These are phyloP conservation scores for Saccopteryx leptura DNA, from an alignment of 2,113 vertebrate genomes.

Conservation along the genomic window DNA sequence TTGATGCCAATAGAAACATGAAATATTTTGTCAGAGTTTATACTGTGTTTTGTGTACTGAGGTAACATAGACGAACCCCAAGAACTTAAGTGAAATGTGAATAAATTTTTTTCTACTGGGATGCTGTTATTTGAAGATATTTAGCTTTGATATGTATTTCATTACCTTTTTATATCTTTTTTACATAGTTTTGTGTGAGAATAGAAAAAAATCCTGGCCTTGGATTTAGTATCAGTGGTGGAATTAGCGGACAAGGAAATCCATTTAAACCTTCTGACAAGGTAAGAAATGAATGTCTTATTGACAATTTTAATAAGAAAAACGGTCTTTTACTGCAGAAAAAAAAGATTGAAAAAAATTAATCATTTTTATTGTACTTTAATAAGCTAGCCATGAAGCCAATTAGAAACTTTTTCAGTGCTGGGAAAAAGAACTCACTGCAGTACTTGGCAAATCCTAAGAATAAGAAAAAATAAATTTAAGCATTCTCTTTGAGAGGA, in stretches of 20 bases:
- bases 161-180: conserved; percentile 72
- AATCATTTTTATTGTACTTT: conserved; percentile 33
- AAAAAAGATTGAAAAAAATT: neutral
- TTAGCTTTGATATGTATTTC: neutral
- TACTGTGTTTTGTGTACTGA: neutral
- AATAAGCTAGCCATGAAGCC: conserved; percentile 8
- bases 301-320: conserved; percentile 53
- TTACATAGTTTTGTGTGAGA: conserved; percentile 96
- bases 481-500: conserved; percentile 22
- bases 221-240: conserved; percentile 99
- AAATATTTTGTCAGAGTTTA: neutral
- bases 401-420: conserved; percentile 41
- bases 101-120: neutral
- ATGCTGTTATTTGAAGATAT: neutral
- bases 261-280: conserved; percentile 99
- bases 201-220: conserved; percentile 99
- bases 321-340: neutral
- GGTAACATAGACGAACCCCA: neutral
- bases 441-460: neutral
- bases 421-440: neutral
- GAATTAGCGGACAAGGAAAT: conserved; percentile 99
- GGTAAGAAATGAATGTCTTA: conserved; percentile 89
- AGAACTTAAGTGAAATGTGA: conserved; percentile 15
- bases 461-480: neutral
- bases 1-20: neutral